phyloP scores from a whole-genome alignment of 2,888 invertebrate genomes.

The Acleris literana region DNA sequence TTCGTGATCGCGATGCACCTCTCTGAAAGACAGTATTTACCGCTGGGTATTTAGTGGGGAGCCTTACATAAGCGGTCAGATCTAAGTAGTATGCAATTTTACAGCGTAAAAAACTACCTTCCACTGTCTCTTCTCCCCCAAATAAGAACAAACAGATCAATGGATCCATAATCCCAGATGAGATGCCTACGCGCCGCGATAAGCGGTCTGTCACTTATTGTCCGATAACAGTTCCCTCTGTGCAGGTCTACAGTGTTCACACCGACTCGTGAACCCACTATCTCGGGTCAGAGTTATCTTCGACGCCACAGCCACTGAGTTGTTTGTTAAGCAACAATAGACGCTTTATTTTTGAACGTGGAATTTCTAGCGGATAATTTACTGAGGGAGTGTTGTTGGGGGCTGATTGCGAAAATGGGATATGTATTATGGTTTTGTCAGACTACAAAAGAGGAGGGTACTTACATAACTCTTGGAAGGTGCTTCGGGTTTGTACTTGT shows the following conservation, averaged over 20 bases:
- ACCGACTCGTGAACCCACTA: constrained; percentile 50
- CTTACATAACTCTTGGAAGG: too few species aligned
- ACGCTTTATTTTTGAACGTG: constrained; percentile 4
- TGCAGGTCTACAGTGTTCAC: constrained; percentile 61
- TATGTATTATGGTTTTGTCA: too few species aligned
- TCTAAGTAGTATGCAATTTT: too few species aligned
- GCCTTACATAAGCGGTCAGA: too few species aligned
- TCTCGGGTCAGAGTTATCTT: constrained; percentile 50
- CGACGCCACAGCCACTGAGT: constrained; percentile 1
- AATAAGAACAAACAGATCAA: neutral
- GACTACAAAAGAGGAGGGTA: too few species aligned
- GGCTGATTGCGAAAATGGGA: neutral
- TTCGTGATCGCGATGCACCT: too few species aligned
- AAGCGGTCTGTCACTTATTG: constrained; percentile 14
- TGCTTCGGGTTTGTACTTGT: too few species aligned
- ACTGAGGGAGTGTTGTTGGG: constrained; percentile 4
- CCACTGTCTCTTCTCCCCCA: too few species aligned
- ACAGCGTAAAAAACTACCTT: too few species aligned
- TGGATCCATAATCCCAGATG: constrained; percentile 10
- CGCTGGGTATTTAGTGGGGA: too few species aligned
- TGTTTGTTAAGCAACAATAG: constrained; percentile 16
- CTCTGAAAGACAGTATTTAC: too few species aligned
- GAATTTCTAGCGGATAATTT: constrained; percentile 9
- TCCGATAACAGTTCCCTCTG: constrained; percentile 47
- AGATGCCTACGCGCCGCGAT: neutral